A percentile compares a stretch with the other conserved stretches of the same genome.
These are phyloP conservation scores for Palythoa caribaeorum DNA, from an alignment of 92 coral and sea anemone species.

Conservation along the genomic window DNA sequence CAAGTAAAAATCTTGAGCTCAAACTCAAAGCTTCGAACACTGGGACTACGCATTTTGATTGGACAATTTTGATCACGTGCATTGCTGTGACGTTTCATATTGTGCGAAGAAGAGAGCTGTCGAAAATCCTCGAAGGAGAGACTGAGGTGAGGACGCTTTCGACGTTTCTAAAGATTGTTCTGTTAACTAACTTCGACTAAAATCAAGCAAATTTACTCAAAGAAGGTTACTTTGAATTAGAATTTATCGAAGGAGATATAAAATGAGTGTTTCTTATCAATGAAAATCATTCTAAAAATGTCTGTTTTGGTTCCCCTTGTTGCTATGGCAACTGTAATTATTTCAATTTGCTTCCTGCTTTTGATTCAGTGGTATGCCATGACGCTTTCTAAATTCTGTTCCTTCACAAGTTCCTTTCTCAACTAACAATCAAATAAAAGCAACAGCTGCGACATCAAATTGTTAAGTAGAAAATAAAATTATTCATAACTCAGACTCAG, in stretches of 20 bases:
- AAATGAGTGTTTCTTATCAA: neutral
- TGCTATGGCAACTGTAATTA: slow-evolving; percentile 30
- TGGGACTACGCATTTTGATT: slow-evolving; percentile 27
- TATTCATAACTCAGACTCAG: neutral
- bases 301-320: slow-evolving; percentile 19
- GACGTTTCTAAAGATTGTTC: neutral
- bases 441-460: neutral
- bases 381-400: neutral
- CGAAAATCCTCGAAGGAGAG: neutral
- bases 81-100: slow-evolving; percentile 28
- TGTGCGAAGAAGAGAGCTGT: neutral
- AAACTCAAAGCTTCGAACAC: slow-evolving; percentile 46
- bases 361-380: neutral
- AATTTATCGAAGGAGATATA: neutral
- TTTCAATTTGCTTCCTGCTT: neutral
- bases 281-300: neutral
- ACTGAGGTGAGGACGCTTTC: neutral
- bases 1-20: slow-evolving; percentile 41
- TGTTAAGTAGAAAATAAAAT: neutral
- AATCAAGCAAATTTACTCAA: neutral
- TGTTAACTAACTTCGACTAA: neutral
- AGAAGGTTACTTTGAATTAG: neutral
- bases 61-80: slow-evolving; percentile 32
- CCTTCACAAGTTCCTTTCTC: neutral
- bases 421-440: neutral